Percentiles rank a stretch among this genome's conserved stretches.
phyloP scores from a whole-genome alignment of 53 echinoderm and acorn worm species.

The Apostichopus leukothele region DNA sequence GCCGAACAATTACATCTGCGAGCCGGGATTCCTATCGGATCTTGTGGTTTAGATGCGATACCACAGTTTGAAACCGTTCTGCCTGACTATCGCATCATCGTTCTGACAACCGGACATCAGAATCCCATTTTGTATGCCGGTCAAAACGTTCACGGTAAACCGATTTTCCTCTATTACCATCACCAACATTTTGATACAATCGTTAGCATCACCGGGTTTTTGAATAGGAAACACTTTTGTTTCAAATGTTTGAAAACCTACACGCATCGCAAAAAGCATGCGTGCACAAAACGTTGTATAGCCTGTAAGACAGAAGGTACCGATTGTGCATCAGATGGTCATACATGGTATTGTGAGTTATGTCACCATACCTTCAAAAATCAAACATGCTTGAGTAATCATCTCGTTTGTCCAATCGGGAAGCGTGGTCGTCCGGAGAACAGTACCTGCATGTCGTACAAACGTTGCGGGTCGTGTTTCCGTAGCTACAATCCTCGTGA shows the following conservation, averaged over 20 bases:
- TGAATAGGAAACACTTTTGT: slow-evolving; percentile 51
- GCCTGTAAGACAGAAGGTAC: not conserved
- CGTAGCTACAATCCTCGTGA: not conserved
- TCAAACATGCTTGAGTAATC: not conserved
- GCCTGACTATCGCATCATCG: not conserved
- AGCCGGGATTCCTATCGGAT: not conserved
- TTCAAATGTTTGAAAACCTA: slow-evolving; percentile 49
- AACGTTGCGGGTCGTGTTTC: not conserved
- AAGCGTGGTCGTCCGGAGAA: not conserved
- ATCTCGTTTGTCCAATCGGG: not conserved
- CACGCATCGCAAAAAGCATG: slow-evolving; percentile 18
- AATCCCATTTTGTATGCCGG: slow-evolving; percentile 7
- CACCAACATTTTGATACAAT: slow-evolving; percentile 21
- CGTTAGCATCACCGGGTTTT: slow-evolving; percentile 45
- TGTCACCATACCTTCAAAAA: slow-evolving; percentile 20
- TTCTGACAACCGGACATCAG: not conserved
- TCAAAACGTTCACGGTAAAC: not conserved
- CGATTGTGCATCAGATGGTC: not conserved
- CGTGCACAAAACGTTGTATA: slow-evolving; percentile 42
- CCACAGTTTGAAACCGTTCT: not conserved
- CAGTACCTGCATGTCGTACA: slow-evolving; percentile 6
- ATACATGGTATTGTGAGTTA: not conserved
- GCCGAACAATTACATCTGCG: not conserved
- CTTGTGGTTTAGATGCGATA: not conserved
- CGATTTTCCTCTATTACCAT: slow-evolving; percentile 4